A percentile compares a stretch with the other conserved stretches of the same genome.
Evolutionary conservation across 2,888 invertebrate species (phyloP).

Genomic region (Muschampia plurimacula): DNA sequence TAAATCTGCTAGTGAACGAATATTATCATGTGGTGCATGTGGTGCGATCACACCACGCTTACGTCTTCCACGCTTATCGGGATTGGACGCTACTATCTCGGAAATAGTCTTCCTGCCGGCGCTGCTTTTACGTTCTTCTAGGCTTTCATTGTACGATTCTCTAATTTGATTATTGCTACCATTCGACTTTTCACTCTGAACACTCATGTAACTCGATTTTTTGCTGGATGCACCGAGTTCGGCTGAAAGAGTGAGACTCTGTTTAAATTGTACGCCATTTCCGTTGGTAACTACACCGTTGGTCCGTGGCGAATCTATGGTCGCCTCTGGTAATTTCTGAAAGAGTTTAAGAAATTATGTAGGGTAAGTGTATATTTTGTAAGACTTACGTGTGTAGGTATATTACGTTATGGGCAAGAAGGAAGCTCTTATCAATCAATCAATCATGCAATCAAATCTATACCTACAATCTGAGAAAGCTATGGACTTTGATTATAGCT

Average conservation of each 20-base stretch:
- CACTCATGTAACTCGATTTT: slow-evolving; percentile 66
- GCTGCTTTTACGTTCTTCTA: slow-evolving; percentile 62
- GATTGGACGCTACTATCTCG: slow-evolving; percentile 63
- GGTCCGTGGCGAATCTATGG: slow-evolving; percentile 37
- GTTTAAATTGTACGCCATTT: slow-evolving; percentile 47
- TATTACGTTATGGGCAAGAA: no score
- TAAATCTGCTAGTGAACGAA: slow-evolving; percentile 69
- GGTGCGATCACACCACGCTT: slow-evolving; percentile 85
- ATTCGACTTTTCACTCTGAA: slow-evolving; percentile 59
- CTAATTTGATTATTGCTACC: slow-evolving; percentile 53
- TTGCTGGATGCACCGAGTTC: slow-evolving; percentile 57
- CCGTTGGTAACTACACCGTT: slow-evolving; percentile 56
- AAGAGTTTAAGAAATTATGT: slow-evolving; percentile 26
- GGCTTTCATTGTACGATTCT: slow-evolving; percentile 61
- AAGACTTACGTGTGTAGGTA: no score
- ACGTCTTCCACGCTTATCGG: slow-evolving; percentile 58
- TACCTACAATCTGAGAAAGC: no score
- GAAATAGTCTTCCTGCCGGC: slow-evolving; percentile 70
- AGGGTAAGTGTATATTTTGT: no score
- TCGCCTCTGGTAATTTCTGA: slow-evolving; percentile 64
- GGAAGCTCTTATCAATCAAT: no score
- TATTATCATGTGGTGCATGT: slow-evolving; percentile 73
- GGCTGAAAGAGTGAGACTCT: slow-evolving; percentile 51
- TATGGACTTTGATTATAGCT: no score
- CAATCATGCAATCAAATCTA: no score